These are phyloP conservation scores for Diarsia mendica DNA, from an alignment of 2,888 invertebrate genomes.

Conservation along the genomic window DNA sequence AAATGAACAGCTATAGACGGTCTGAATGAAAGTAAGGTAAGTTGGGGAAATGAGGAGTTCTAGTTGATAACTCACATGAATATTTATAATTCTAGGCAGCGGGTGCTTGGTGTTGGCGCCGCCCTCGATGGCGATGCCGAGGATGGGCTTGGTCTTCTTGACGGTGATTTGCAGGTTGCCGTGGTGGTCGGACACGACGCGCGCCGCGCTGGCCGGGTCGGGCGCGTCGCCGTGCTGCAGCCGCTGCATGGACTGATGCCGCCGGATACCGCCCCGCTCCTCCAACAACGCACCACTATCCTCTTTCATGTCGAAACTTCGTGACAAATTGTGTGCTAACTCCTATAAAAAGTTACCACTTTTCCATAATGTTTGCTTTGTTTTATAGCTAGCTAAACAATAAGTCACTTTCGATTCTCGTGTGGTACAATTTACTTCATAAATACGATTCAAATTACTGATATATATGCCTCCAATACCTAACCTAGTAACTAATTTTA, in stretches of 20 bases:
- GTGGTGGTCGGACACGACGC: conserved; percentile 95
- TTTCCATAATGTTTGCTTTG: conserved; percentile 34
- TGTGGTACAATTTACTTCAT: conserved; percentile 47
- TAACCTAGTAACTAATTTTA: conserved; percentile 79
- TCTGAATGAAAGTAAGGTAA: not conserved
- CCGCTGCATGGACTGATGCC: conserved; percentile 95
- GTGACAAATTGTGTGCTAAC: conserved; percentile 95
- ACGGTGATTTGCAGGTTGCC: conserved; percentile 97
- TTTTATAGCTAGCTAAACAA: conserved; percentile 50
- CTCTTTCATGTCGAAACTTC: conserved; percentile 97
- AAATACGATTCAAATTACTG: conserved; percentile 49
- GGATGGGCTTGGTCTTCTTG: conserved; percentile 97
- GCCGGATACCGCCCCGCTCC: conserved; percentile 92
- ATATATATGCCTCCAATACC: conserved; percentile 71
- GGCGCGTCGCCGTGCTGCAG: conserved; percentile 90
- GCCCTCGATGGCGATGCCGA: conserved; percentile 99
- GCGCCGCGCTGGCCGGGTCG: conserved; percentile 89
- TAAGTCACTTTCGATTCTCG: conserved; percentile 54
- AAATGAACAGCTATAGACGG: not conserved
- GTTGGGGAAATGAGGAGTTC: not conserved
- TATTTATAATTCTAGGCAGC: conserved; percentile 98
- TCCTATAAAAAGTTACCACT: conserved; percentile 90
- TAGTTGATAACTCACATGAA: conserved; percentile 93
- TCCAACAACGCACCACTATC: conserved; percentile 93
- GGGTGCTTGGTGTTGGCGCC: conserved; percentile 99